phyloP scores from a whole-genome alignment of 1,140 invertebrate genomes.

The Chironomus striatipennis region DNA sequence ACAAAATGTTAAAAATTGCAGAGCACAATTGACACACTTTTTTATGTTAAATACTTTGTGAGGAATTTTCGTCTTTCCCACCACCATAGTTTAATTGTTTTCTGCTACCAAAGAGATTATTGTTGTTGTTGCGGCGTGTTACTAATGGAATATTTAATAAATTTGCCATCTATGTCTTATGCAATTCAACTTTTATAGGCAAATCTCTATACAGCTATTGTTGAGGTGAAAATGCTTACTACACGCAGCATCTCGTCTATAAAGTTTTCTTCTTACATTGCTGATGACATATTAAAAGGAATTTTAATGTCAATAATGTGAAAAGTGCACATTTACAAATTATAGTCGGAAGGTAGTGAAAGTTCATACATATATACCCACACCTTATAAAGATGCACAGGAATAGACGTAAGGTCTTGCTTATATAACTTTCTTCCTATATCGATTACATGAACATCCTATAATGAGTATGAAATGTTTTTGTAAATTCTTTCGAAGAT shows the following conservation, averaged over 20 bases:
- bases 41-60: conserved; percentile 8
- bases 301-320: background rate
- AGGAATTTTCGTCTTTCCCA: background rate
- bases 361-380: background rate
- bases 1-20: background rate
- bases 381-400: background rate
- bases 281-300: conserved; percentile 13
- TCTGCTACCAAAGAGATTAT: background rate
- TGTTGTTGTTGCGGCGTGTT: too few species aligned
- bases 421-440: background rate
- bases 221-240: background rate
- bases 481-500: too few species aligned
- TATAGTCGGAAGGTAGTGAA: conserved; percentile 5
- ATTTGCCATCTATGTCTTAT: background rate
- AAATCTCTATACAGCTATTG: background rate
- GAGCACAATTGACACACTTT: conserved; percentile 7
- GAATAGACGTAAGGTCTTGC: background rate
- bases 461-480: too few species aligned
- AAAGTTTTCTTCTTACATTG: background rate
- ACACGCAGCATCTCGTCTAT: background rate
- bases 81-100: background rate
- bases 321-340: background rate
- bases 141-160: too few species aligned
- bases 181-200: background rate
- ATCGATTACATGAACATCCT: too few species aligned